These are phyloP conservation scores for Chloropsis hardwickii DNA, from an alignment of 2,113 vertebrate species.

Conservation along the genomic window DNA sequence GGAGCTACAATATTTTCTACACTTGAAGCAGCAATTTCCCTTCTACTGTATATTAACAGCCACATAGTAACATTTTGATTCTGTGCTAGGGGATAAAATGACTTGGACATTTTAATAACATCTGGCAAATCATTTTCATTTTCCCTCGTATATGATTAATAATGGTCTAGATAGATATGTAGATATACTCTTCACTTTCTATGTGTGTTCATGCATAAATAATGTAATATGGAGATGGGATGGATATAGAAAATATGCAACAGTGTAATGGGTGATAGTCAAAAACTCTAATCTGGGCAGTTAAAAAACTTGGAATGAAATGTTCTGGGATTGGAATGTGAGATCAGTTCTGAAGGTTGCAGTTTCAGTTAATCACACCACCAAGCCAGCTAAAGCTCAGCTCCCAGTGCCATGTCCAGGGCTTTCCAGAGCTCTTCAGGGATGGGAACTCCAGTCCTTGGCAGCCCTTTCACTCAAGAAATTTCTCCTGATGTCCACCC, in stretches of 20 bases:
- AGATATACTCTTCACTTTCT: not conserved
- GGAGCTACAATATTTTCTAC: not conserved
- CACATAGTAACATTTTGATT: not conserved
- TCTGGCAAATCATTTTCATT: slow-evolving; percentile 23
- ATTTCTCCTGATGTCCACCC: not conserved
- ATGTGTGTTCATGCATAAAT: not conserved
- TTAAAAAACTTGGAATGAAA: not conserved
- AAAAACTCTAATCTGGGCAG: not conserved
- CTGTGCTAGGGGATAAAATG: not conserved
- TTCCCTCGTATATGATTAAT: slow-evolving; percentile 12
- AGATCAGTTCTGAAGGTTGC: not conserved
- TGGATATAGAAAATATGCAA: not conserved
- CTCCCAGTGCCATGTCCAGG: not conserved
- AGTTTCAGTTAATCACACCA: not conserved
- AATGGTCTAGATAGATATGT: not conserved
- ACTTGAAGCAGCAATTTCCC: not conserved
- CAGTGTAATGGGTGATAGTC: not conserved
- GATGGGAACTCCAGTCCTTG: no score
- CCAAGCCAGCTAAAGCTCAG: not conserved
- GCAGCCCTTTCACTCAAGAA: no score
- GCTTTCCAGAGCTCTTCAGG: not conserved
- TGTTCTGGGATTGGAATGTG: not conserved
- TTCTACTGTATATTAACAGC: not conserved
- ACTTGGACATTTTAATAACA: slow-evolving; percentile 15
- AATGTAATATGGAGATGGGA: not conserved